A percentile compares a stretch with the other conserved stretches of the same genome.
Conservation (phyloP, 1,140 invertebrate genomes). For the Lepidurus apus region DNA sequence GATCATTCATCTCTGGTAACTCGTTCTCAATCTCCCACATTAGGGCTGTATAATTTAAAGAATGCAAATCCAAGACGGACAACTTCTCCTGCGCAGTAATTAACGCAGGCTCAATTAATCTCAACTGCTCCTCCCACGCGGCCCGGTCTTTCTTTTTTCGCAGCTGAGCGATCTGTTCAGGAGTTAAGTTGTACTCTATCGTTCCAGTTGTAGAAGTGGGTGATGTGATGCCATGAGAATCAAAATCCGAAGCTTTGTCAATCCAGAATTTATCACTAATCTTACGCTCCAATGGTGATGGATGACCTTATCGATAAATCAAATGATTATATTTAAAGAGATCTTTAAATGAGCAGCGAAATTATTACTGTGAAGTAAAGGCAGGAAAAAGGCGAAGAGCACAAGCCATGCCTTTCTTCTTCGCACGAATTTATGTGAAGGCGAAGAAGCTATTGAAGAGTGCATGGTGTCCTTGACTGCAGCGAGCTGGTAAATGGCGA, state of each 20-base stretch:
- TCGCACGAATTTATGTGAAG: background rate
- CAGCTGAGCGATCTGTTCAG: background rate
- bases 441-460: background rate
- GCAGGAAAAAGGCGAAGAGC: background rate
- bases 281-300: background rate
- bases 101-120: slow-evolving; percentile 28
- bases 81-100: slow-evolving; percentile 30
- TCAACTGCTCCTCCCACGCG: slow-evolving; percentile 29
- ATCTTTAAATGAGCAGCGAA: background rate
- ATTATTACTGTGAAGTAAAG: background rate
- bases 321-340: background rate
- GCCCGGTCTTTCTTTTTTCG: background rate
- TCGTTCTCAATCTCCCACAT: slow-evolving; percentile 37
- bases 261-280: background rate
- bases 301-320: background rate
- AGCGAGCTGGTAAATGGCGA: background rate
- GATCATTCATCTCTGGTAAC: slow-evolving; percentile 33
- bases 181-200: background rate
- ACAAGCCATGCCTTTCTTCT: background rate
- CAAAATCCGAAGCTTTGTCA: background rate
- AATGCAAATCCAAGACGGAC: background rate
- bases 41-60: slow-evolving; percentile 39
- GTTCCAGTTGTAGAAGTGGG: background rate
- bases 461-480: background rate
- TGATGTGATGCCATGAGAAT: background rate